phyloP scores from a whole-genome alignment of 1,140 invertebrate genomes.

The Aporrectodea caliginosa region DNA sequence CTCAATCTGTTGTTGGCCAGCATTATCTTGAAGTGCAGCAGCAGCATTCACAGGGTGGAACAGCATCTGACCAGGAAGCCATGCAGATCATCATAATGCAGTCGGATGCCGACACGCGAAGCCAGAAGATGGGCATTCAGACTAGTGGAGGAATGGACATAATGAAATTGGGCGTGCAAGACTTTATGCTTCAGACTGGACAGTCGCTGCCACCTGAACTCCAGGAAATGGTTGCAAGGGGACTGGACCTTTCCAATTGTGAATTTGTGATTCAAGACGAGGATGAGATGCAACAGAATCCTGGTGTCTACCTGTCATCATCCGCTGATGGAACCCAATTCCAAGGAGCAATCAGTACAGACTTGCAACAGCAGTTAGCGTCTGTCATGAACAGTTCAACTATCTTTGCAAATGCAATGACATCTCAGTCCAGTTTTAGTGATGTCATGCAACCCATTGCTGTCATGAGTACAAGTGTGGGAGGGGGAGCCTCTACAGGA shows the following conservation, averaged over 20 bases:
- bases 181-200: slow-evolving; percentile 5
- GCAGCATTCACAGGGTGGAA: background rate
- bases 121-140: background rate
- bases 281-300: background rate
- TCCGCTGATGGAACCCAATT: background rate
- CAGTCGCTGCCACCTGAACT: slow-evolving; percentile 12
- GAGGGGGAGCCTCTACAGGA: background rate
- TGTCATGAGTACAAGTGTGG: background rate
- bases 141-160: background rate
- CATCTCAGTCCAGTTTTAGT: background rate
- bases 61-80: background rate
- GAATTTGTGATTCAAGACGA: slow-evolving; percentile 21
- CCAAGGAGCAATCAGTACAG: background rate
- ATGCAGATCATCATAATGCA: slow-evolving; percentile 19
- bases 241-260: slow-evolving; percentile 18
- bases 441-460: background rate
- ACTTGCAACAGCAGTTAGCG: background rate
- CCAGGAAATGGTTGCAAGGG: slow-evolving; percentile 19
- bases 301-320: background rate
- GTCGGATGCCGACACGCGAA: background rate
- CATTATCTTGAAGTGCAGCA: background rate
- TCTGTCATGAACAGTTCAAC: background rate
- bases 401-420: background rate
- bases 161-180: background rate
- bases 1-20: background rate